These are phyloP conservation scores for Drosophila seguyi DNA, from an alignment of 1,140 invertebrate species.

Conservation along the genomic window DNA sequence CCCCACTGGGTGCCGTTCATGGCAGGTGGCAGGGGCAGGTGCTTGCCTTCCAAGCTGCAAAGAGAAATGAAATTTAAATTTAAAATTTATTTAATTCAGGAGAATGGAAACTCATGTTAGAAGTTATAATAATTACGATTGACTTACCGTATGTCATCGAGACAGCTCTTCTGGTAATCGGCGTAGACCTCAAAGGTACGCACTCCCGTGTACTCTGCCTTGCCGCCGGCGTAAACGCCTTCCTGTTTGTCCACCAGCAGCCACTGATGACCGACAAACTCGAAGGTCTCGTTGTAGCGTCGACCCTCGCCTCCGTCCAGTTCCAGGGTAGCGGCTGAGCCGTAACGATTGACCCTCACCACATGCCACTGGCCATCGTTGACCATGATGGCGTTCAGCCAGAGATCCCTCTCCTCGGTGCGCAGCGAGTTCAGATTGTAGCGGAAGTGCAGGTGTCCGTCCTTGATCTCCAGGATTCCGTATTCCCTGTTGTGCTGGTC, in stretches of 20 bases:
- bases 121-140: neutral
- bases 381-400: conserved; percentile 94
- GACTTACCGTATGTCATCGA: conserved; percentile 89
- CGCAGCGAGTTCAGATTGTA: conserved; percentile 97
- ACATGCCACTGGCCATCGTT: conserved; percentile 99
- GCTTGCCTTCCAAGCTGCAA: conserved; percentile 93
- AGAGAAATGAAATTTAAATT: neutral
- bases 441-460: conserved; percentile 94
- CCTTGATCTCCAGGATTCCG: conserved; percentile 97
- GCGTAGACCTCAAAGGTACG: conserved; percentile 96
- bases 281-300: conserved; percentile 97
- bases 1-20: conserved; percentile 98
- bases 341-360: conserved; percentile 94
- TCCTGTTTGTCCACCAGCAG: conserved; percentile 96
- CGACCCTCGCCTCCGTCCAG: conserved; percentile 97
- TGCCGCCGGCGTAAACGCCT: conserved; percentile 97
- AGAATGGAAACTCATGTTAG: too few relatives aligned
- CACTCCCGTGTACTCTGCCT: conserved; percentile 97
- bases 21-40: conserved; percentile 95
- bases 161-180: conserved; percentile 94
- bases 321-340: conserved; percentile 96
- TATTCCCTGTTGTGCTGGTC: conserved; percentile 98
- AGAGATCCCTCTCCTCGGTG: conserved; percentile 95
- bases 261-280: conserved; percentile 96
- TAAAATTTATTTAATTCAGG: neutral